Evolutionary conservation across 2,888 invertebrate genomes (phyloP).

Genomic region (Laothoe populi): DNA sequence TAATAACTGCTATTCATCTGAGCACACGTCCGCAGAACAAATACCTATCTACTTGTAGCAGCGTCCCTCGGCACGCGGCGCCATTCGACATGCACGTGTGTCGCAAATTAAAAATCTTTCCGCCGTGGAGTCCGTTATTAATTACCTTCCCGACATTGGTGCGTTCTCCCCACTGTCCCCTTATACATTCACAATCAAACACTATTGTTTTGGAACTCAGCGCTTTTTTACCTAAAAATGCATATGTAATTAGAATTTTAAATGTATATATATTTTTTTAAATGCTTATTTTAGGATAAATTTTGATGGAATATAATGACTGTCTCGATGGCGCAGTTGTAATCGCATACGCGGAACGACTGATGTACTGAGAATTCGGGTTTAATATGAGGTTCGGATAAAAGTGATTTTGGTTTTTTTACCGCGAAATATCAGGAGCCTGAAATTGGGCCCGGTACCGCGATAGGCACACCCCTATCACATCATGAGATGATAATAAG

Average conservation of each 20-base stretch:
- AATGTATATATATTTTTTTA: too few relatives aligned
- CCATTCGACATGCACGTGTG: constrained; percentile 75
- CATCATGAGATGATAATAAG: too few relatives aligned
- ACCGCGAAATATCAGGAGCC: too few relatives aligned
- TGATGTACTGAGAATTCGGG: too few relatives aligned
- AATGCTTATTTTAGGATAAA: too few relatives aligned
- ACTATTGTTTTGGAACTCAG: constrained; percentile 47
- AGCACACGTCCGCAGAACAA: constrained; percentile 23
- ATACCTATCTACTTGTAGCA: constrained; percentile 28
- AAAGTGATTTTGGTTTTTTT: too few relatives aligned
- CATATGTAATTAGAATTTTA: constrained; percentile 18
- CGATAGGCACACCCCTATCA: too few relatives aligned
- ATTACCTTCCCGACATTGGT: constrained; percentile 62
- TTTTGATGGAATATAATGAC: too few relatives aligned
- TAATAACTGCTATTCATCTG: constrained; percentile 20
- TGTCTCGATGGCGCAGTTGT: too few relatives aligned
- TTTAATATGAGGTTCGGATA: too few relatives aligned
- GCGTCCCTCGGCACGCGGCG: constrained; percentile 62
- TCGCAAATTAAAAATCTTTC: constrained; percentile 78
- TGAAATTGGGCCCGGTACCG: too few relatives aligned
- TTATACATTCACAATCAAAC: constrained; percentile 51
- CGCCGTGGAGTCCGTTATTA: constrained; percentile 65
- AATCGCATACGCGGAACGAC: too few relatives aligned
- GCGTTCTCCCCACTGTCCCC: constrained; percentile 45
- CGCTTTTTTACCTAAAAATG: constrained; percentile 36